Percentiles rank a stretch among this genome's conserved stretches.
These are phyloP conservation scores for Stigmatopora argus DNA, from an alignment of 2,113 vertebrate genomes.

Conservation along the genomic window DNA sequence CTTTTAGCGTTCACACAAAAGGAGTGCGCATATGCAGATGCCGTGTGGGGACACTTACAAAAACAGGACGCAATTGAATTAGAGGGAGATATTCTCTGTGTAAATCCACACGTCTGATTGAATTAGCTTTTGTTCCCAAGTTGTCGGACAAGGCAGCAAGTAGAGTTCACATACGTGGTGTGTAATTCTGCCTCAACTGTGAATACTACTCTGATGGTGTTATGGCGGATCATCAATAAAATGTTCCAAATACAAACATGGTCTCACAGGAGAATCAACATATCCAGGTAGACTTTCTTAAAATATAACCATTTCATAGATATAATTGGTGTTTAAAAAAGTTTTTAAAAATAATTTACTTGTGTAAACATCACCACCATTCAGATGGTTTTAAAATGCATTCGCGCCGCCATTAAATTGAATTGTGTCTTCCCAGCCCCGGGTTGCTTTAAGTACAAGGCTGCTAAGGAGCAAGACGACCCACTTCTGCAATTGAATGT, in stretches of 20 bases:
- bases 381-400: background rate
- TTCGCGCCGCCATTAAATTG: constrained; percentile 14
- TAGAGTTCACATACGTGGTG: background rate
- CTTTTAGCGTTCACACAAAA: constrained; percentile 23
- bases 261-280: no score
- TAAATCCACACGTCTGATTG: constrained; percentile 27
- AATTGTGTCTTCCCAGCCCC: constrained; percentile 13
- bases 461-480: constrained; percentile 3
- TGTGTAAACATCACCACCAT: constrained; percentile 3
- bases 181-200: background rate
- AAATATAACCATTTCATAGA: background rate
- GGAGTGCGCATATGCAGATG: constrained; percentile 11
- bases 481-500: constrained; percentile 5
- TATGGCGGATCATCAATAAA: no score
- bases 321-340: background rate
- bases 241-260: no score
- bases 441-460: constrained; percentile 10
- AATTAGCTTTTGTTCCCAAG: constrained; percentile 42
- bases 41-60: background rate
- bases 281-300: background rate
- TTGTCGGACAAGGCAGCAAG: constrained; percentile 9
- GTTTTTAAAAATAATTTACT: background rate
- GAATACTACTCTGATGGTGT: background rate
- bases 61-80: constrained; percentile 45
- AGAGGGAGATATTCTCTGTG: constrained; percentile 23